Conservation (phyloP, 2,888 invertebrate species). For the Eueremaeus valkanovi region DNA sequence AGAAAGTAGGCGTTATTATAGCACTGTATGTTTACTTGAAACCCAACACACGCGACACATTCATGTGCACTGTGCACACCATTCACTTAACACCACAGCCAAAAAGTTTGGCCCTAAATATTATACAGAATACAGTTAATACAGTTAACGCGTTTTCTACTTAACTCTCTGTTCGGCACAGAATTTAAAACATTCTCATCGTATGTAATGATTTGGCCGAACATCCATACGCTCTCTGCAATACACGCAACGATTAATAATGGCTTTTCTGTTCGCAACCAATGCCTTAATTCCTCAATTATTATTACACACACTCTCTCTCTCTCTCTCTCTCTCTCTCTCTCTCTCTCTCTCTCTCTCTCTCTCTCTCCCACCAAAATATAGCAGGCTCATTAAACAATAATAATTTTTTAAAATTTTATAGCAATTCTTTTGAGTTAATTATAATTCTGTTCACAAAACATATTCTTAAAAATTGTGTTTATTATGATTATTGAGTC, state of each 20-base stretch:
- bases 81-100: constrained; percentile 16
- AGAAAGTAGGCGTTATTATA: constrained; percentile 5
- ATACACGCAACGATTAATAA: constrained; percentile 21
- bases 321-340: not conserved
- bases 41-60: not conserved
- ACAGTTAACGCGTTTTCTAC: not conserved
- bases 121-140: not conserved
- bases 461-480: not conserved
- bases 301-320: not conserved
- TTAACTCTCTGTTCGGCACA: not conserved
- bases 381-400: not conserved
- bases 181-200: not conserved
- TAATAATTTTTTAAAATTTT: not conserved
- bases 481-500: not conserved
- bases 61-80: not conserved
- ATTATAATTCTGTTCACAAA: not conserved
- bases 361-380: no score
- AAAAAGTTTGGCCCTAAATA: not conserved
- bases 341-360: not conserved
- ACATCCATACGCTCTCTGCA: no score
- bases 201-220: not conserved
- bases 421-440: not conserved
- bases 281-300: not conserved
- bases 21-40: constrained; percentile 13
- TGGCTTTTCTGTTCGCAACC: not conserved